phyloP scores from a whole-genome alignment of 2,888 invertebrate genomes.

The Latheticus oryzae region DNA sequence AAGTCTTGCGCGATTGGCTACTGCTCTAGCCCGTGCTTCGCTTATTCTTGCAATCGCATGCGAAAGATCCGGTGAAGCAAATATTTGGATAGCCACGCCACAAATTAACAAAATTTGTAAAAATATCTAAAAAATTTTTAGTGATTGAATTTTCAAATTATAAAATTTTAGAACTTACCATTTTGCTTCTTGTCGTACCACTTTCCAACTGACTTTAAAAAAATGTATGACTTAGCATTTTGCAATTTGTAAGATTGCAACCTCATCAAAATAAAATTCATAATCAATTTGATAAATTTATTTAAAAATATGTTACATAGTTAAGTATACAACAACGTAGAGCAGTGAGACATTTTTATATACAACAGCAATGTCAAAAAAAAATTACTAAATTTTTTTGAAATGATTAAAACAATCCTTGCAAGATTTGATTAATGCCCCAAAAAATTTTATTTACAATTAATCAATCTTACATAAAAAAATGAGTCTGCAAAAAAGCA shows the following conservation, averaged over 20 bases:
- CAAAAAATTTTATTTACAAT: slow-evolving; percentile 28
- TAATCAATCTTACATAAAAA: slow-evolving; percentile 26
- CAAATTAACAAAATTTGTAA: slow-evolving; percentile 1
- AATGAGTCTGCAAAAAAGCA: slow-evolving; percentile 30
- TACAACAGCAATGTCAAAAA: slow-evolving; percentile 34
- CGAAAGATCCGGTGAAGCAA: slow-evolving; percentile 10
- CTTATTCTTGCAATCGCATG: neutral
- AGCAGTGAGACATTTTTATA: slow-evolving; percentile 29
- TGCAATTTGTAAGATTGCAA: slow-evolving; percentile 2
- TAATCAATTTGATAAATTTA: slow-evolving; percentile 30
- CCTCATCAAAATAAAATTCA: slow-evolving; percentile 11
- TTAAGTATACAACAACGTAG: slow-evolving; percentile 34
- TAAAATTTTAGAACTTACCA: slow-evolving; percentile 19
- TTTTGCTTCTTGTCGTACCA: slow-evolving; percentile 16
- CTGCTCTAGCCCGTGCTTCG: slow-evolving; percentile 21
- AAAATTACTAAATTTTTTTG: slow-evolving; percentile 30
- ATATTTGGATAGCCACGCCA: neutral
- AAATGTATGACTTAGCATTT: slow-evolving; percentile 18
- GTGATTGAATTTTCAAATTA: neutral
- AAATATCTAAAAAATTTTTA: slow-evolving; percentile 18
- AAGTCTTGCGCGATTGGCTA: slow-evolving; percentile 6
- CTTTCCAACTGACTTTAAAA: neutral
- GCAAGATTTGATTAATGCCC: slow-evolving; percentile 34
- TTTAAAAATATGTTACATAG: slow-evolving; percentile 40
- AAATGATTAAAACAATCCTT: slow-evolving; percentile 42